Conservation (phyloP, 2,888 invertebrate species). For the Drosophila parthenogenetica region DNA sequence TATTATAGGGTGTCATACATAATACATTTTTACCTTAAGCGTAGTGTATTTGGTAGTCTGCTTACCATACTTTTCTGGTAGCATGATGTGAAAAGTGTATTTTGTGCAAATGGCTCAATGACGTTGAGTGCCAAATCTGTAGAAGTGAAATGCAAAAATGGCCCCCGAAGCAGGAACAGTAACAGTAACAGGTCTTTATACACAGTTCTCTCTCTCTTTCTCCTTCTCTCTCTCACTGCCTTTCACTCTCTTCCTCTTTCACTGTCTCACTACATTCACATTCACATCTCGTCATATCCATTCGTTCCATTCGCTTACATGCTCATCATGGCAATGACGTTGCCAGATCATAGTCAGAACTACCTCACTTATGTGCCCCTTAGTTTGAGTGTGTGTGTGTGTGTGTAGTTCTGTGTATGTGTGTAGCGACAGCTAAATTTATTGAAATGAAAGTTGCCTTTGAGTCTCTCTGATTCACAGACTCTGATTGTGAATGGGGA, state of each 20-base stretch:
- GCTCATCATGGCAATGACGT: conserved; percentile 50
- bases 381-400: background rate
- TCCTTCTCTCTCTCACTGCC: background rate
- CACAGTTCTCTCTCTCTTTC: conserved; percentile 1
- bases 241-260: too few relatives aligned
- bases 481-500: conserved; percentile 1
- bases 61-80: background rate
- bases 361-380: conserved; percentile 15
- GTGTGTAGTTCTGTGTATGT: background rate
- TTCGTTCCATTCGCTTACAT: conserved; percentile 2
- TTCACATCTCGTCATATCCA: background rate
- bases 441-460: conserved; percentile 51
- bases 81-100: conserved; percentile 35
- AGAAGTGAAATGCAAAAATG: conserved; percentile 59
- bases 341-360: conserved; percentile 33
- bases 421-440: conserved; percentile 38
- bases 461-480: conserved; percentile 18
- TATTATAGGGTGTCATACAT: too few relatives aligned
- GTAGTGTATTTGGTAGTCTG: conserved; percentile 13
- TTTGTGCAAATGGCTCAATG: conserved; percentile 56
- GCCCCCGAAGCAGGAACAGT: conserved; percentile 12
- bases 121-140: conserved; percentile 58
- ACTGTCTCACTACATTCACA: conserved; percentile 3
- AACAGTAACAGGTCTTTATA: conserved; percentile 8
- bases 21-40: too few relatives aligned